phyloP scores from a whole-genome alignment of 2,888 invertebrate species.

The Acrobasis consociella region DNA sequence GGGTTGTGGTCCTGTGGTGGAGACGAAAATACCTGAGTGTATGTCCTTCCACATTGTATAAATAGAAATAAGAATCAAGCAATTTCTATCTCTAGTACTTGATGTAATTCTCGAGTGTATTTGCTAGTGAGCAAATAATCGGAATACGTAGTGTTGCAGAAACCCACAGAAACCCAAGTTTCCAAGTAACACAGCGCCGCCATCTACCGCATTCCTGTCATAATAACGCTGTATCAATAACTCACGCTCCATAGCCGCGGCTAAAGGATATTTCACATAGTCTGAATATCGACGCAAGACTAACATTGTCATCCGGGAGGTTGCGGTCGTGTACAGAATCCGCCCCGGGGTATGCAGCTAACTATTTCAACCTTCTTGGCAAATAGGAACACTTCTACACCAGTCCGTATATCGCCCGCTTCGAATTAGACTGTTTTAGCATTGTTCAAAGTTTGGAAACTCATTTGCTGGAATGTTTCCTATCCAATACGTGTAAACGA shows the following conservation, averaged over 20 bases:
- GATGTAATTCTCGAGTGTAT: too few species aligned
- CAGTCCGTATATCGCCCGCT: slow-evolving; percentile 1
- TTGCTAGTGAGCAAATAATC: too few species aligned
- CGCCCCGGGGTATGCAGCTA: slow-evolving; percentile 46
- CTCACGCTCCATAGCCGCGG: slow-evolving; percentile 56
- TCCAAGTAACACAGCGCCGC: slow-evolving; percentile 11
- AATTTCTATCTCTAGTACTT: too few species aligned
- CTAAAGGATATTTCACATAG: slow-evolving; percentile 62
- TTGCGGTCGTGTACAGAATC: slow-evolving; percentile 55
- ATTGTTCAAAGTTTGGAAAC: too few species aligned
- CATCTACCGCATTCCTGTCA: slow-evolving; percentile 43
- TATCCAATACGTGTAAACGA: too few species aligned
- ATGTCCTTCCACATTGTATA: too few species aligned
- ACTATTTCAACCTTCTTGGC: slow-evolving; percentile 51
- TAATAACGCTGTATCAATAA: slow-evolving; percentile 60
- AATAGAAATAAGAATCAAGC: too few species aligned
- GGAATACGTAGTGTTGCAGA: background rate
- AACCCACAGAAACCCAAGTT: slow-evolving; percentile 32
- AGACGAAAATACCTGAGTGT: too few species aligned
- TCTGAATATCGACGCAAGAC: slow-evolving; percentile 58
- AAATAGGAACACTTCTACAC: slow-evolving; percentile 33
- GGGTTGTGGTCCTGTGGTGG: too few species aligned
- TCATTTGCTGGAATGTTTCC: too few species aligned
- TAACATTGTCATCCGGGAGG: slow-evolving; percentile 57
- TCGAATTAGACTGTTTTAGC: background rate